Evolutionary conservation across 2,888 invertebrate genomes (phyloP), one percentile per base, ranked within the genome.

Genomic region (Ceraclea dissimilis): DNA sequence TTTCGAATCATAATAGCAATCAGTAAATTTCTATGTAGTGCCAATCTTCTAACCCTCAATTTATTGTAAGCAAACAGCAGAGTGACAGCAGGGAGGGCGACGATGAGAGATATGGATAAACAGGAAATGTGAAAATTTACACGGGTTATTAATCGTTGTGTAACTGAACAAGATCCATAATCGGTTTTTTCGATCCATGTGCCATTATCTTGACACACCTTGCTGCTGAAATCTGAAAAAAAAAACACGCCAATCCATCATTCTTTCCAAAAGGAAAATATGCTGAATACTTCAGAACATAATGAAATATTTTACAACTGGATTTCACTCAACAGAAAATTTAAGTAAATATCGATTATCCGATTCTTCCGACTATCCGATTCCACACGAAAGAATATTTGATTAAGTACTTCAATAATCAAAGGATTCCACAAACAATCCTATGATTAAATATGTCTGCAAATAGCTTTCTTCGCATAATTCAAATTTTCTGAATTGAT

Each of bases 101-200:
- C 66, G 1, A 68, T 69, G 21, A 78, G 73, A 10, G 83, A 81
- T 54, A 81, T 66, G 0, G 74, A 66, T 4, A 84, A 67, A 49
- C 79, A 70, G 1, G 69, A 70, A 48, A 83, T 75, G 66, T 83
- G 79, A 68, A 76, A 82, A 16, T 70, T 69, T 61, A 79, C 79
- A 2, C 83, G 72, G 1, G 68, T 66, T 39, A 78, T 66, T 11
- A 81, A 71, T 0, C 80, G 71, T 0, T 80, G 72, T 0, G 79
- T 73, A 47, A 82, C 71, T 55, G 79, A 76, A 68, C 84, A 85
- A 0, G 74, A 69, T 22, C 67, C 68, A 67, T 83, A 84, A 64
- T 84, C 76, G 0, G 84, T 83, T 56, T 74, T 71, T 0, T 73
- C 66, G 51, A 79, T 77, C 85, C 85, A 85, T 0, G 74, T 74